Conservation (phyloP, 1,140 invertebrate genomes). For the Diorhabda elongata region DNA sequence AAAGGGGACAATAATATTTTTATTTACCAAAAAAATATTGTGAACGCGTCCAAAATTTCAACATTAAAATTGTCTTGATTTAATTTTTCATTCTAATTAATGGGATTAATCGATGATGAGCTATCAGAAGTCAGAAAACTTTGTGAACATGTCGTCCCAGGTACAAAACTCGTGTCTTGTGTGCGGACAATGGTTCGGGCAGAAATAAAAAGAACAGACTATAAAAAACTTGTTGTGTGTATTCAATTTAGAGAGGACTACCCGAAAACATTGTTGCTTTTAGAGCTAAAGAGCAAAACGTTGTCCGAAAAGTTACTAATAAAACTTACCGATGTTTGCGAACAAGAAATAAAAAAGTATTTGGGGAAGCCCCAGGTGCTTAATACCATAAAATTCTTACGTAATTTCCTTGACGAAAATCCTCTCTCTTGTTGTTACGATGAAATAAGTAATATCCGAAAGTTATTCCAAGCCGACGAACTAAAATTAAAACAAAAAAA, state of each 20-base stretch:
- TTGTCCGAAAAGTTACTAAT: slow-evolving; percentile 61
- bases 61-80: not conserved
- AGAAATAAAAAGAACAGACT: slow-evolving; percentile 61
- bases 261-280: slow-evolving; percentile 53
- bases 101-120: slow-evolving; percentile 64
- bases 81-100: slow-evolving; percentile 34
- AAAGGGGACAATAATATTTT: no score
- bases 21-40: no score
- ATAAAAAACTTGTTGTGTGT: slow-evolving; percentile 61
- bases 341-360: slow-evolving; percentile 61
- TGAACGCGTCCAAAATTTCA: no score
- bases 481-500: slow-evolving; percentile 67
- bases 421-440: slow-evolving; percentile 70
- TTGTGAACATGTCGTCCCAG: slow-evolving; percentile 58
- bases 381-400: slow-evolving; percentile 57
- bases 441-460: slow-evolving; percentile 64
- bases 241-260: slow-evolving; percentile 65
- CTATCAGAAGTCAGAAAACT: slow-evolving; percentile 60
- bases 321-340: slow-evolving; percentile 60
- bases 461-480: slow-evolving; percentile 53
- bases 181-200: slow-evolving; percentile 61
- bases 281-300: slow-evolving; percentile 72
- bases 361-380: slow-evolving; percentile 58
- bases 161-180: slow-evolving; percentile 64
- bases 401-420: slow-evolving; percentile 67